Conservation (phyloP, 2,888 invertebrate species). For the Drosophila atripex region DNA sequence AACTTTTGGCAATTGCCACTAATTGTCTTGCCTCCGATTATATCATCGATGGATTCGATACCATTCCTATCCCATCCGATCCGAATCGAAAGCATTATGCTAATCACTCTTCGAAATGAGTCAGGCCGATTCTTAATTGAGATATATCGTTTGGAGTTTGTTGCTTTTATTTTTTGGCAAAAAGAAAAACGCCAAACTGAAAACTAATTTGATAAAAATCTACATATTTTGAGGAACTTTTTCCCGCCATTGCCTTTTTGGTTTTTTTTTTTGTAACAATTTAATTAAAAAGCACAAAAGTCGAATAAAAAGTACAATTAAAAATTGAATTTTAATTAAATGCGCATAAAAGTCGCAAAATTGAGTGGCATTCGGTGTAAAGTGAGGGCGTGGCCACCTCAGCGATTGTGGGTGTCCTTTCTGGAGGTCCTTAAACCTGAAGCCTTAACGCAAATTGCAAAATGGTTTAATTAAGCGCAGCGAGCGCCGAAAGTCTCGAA, state of each 20-base stretch:
- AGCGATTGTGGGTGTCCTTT: too few relatives aligned
- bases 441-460: constrained; percentile 66
- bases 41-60: constrained; percentile 25
- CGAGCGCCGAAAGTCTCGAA: constrained; percentile 66
- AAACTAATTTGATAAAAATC: constrained; percentile 18
- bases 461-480: constrained; percentile 75
- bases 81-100: constrained; percentile 4
- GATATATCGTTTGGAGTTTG: constrained; percentile 15
- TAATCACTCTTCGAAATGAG: constrained; percentile 27
- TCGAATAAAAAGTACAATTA: constrained; percentile 68
- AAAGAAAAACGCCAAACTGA: constrained; percentile 11
- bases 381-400: constrained; percentile 23
- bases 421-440: constrained; percentile 22
- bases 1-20: constrained; percentile 14
- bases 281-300: constrained; percentile 71
- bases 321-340: constrained; percentile 68
- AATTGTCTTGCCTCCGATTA: constrained; percentile 31
- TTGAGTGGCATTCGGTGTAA: constrained; percentile 25
- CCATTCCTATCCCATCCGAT: background rate
- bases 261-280: constrained; percentile 34
- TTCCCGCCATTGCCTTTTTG: too few relatives aligned
- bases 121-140: constrained; percentile 36
- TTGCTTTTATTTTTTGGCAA: background rate
- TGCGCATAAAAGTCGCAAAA: constrained; percentile 45
- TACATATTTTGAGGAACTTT: constrained; percentile 8